These are phyloP conservation scores for Melitaea athalia DNA, from an alignment of 2,888 invertebrate genomes.

Conservation along the genomic window DNA sequence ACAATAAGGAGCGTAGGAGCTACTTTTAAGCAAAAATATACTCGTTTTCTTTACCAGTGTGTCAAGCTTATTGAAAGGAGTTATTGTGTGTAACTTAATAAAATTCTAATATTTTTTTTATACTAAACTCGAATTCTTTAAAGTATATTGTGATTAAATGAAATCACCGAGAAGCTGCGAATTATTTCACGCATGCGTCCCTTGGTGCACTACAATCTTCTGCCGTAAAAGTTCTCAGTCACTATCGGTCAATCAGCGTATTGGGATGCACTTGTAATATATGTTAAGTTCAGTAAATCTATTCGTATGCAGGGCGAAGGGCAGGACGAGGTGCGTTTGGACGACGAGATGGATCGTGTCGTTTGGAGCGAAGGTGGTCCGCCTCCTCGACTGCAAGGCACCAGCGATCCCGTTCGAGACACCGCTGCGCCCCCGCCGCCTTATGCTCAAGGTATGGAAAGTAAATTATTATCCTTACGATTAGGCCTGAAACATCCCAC, in stretches of 20 bases:
- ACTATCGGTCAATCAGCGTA: slow-evolving; percentile 30
- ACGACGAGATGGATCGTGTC: slow-evolving; percentile 94
- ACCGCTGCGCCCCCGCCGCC: slow-evolving; percentile 56
- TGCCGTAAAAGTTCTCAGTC: slow-evolving; percentile 22
- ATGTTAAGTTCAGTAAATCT: not conserved
- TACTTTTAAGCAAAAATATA: no score
- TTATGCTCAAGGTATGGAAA: slow-evolving; percentile 39
- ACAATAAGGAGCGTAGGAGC: no score
- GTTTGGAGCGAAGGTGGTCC: slow-evolving; percentile 87
- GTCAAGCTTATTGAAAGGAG: no score
- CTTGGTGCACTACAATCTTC: slow-evolving; percentile 14
- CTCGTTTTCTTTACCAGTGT: no score
- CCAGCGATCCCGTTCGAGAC: slow-evolving; percentile 60
- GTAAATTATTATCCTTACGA: not conserved
- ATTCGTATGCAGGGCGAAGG: slow-evolving; percentile 50
- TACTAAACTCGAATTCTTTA: not conserved
- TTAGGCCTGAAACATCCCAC: no score
- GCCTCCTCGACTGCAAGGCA: slow-evolving; percentile 72
- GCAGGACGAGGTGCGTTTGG: slow-evolving; percentile 86
- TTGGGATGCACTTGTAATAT: slow-evolving; percentile 21
- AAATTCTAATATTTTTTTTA: not conserved
- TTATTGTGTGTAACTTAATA: no score
- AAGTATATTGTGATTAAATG: not conserved
- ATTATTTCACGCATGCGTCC: slow-evolving; percentile 27
- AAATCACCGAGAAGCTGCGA: not conserved